phyloP scores from a whole-genome alignment of 2,113 vertebrate species.

The Chaetura pelagica region DNA sequence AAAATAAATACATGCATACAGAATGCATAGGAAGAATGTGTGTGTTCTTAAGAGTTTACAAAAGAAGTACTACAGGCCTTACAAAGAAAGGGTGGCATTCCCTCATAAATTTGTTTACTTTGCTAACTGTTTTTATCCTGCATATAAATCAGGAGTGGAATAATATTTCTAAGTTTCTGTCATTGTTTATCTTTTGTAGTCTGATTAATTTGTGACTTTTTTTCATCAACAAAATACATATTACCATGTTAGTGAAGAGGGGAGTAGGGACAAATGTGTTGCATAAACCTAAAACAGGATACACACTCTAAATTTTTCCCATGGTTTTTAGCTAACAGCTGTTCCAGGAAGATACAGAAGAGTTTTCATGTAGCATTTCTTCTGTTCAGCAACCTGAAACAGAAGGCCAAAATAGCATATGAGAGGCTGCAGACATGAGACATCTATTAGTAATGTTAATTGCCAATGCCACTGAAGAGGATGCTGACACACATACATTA shows the following conservation, averaged over 20 bases:
- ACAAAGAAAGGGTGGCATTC: background rate
- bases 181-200: background rate
- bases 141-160: background rate
- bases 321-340: background rate
- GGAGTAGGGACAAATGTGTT: background rate
- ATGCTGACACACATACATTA: constrained; percentile 49
- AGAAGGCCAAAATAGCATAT: background rate
- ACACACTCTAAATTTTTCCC: background rate
- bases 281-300: background rate
- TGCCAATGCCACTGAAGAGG: constrained; percentile 20
- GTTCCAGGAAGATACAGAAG: background rate
- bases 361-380: background rate
- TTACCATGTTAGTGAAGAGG: background rate
- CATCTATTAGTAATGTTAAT: constrained; percentile 43
- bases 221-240: background rate
- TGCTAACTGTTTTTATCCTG: background rate
- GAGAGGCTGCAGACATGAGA: constrained; percentile 20
- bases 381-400: background rate
- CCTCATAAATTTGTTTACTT: background rate
- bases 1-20: background rate
- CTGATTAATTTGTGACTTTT: background rate
- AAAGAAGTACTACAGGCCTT: background rate
- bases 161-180: background rate
- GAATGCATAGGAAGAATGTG: background rate
- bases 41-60: background rate